Percentiles rank a stretch among this genome's conserved stretches.
Evolutionary conservation across 2,797 vertebrate species (phyloP).

Genomic region (Centroberyx gerrardi): DNA sequence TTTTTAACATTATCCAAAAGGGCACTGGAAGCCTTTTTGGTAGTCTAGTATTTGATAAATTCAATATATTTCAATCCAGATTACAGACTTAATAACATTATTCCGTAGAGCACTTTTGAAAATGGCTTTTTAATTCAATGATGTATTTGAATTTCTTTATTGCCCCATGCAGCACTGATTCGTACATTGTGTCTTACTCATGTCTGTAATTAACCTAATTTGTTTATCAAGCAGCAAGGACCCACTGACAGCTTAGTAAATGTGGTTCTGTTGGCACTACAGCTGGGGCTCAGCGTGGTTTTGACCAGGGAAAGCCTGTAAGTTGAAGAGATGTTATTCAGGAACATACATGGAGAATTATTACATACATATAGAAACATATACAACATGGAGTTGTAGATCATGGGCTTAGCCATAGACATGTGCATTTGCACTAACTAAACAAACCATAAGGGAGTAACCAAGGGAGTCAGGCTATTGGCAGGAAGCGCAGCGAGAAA

Average conservation of each 20-base stretch:
- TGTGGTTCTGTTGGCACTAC: not conserved
- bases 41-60: slow-evolving; percentile 36
- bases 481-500: slow-evolving; percentile 25
- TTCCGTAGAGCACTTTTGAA: not conserved
- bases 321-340: not conserved
- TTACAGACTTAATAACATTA: slow-evolving; percentile 12
- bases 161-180: not conserved
- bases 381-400: not conserved
- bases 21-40: slow-evolving; percentile 64
- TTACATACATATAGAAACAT: not conserved
- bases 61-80: slow-evolving; percentile 47
- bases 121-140: not conserved
- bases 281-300: not conserved
- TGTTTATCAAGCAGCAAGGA: not conserved
- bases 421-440: slow-evolving; percentile 60
- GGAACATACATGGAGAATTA: not conserved
- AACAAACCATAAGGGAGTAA: slow-evolving; percentile 52
- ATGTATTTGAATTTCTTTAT: not conserved
- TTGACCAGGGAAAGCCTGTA: not conserved
- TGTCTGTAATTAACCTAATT: not conserved
- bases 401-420: slow-evolving; percentile 31
- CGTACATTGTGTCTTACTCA: not conserved
- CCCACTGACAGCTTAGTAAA: not conserved
- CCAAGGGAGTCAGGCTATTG: slow-evolving; percentile 38
- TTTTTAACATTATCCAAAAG: slow-evolving; percentile 47